Percentiles rank a stretch among this genome's conserved stretches.
phyloP scores from a whole-genome alignment of 1,140 invertebrate genomes.

The Cyclargus thomasi region DNA sequence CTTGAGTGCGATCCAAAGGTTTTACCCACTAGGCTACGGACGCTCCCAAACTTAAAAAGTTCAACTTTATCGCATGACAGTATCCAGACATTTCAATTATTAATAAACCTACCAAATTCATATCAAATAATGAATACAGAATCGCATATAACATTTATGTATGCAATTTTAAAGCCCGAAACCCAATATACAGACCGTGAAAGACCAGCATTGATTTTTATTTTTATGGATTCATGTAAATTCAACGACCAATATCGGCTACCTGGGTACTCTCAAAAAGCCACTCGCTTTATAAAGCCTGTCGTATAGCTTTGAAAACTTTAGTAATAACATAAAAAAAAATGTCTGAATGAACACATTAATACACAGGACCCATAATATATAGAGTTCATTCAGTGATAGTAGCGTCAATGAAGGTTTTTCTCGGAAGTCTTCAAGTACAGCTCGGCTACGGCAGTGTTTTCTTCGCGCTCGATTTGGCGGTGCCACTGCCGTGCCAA shows the following conservation, averaged over 20 bases:
- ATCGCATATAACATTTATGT: background rate
- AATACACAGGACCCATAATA: too few relatives aligned
- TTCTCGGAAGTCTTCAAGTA: too few relatives aligned
- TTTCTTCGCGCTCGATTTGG: too few relatives aligned
- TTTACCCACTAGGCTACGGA: too few relatives aligned
- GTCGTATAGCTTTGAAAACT: background rate
- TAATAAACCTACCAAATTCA: background rate
- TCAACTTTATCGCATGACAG: background rate
- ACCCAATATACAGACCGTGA: background rate
- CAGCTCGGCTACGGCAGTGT: too few relatives aligned
- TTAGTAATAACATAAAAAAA: too few relatives aligned
- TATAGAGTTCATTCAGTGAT: too few relatives aligned
- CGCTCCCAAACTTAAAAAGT: too few relatives aligned
- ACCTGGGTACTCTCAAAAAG: background rate
- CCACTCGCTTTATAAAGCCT: background rate
- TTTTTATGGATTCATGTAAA: slow-evolving; percentile 1
- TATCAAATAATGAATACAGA: background rate
- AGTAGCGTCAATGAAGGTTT: too few relatives aligned
- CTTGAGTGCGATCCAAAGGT: too few relatives aligned
- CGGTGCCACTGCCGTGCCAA: too few relatives aligned
- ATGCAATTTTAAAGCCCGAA: slow-evolving; percentile 1
- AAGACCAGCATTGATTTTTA: background rate
- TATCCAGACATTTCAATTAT: background rate
- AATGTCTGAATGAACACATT: too few relatives aligned
- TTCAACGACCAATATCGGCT: background rate